Percentiles rank a stretch among this genome's conserved stretches.
These are phyloP conservation scores for Balaeniceps rex DNA, from an alignment of 2,113 vertebrate genomes.

Conservation along the genomic window DNA sequence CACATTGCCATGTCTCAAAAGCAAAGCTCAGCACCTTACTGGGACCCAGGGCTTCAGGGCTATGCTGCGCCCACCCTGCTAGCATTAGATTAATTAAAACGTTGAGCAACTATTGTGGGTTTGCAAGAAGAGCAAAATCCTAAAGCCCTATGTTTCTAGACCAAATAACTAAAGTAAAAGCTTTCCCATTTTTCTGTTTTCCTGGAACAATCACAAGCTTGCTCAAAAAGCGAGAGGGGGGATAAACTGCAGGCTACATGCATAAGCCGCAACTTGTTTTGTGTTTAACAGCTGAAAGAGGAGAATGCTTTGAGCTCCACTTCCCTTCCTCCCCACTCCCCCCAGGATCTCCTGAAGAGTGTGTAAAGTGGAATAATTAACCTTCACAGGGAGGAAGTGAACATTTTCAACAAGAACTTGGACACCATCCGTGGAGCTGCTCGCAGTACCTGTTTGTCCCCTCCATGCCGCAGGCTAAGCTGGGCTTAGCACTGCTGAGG, in stretches of 20 bases:
- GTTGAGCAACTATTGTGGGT: too few species aligned
- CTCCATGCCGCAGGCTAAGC: neutral
- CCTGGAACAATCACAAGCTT: neutral
- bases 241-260: neutral
- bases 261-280: neutral
- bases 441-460: neutral
- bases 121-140: neutral
- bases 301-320: neutral
- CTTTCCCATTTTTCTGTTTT: neutral
- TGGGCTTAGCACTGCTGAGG: rapidly evolving
- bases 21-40: neutral
- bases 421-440: rapidly evolving
- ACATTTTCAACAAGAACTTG: neutral
- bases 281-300: neutral
- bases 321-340: neutral
- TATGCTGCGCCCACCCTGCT: neutral
- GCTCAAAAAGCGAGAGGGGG: neutral
- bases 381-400: neutral
- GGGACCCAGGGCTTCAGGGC: neutral
- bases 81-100: neutral
- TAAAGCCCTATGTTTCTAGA: neutral
- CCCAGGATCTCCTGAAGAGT: neutral
- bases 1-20: neutral
- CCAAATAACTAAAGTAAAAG: neutral
- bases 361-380: neutral